phyloP scores from a whole-genome alignment of 1,140 invertebrate species.

The Leptoteleia sp. region DNA sequence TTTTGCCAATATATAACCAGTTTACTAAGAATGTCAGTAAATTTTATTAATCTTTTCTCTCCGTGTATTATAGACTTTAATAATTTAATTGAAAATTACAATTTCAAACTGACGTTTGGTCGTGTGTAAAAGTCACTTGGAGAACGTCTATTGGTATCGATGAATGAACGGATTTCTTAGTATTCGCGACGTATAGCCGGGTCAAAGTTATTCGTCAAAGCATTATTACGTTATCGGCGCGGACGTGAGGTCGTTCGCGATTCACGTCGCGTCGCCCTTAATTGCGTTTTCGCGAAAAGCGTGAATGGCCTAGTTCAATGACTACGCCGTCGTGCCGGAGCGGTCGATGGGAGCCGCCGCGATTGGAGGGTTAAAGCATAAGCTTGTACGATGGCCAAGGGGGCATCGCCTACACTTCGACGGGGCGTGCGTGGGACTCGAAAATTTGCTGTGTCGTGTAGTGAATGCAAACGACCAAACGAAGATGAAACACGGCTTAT shows the following conservation, averaged over 20 bases:
- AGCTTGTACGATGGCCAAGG: slow-evolving; percentile 19
- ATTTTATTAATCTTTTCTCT: no score
- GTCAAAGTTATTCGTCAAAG: slow-evolving; percentile 33
- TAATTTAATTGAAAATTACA: no score
- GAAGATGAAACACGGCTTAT: slow-evolving; percentile 49
- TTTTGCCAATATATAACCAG: no score
- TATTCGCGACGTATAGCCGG: slow-evolving; percentile 16
- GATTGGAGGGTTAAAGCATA: slow-evolving; percentile 16
- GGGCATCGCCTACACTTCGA: slow-evolving; percentile 54
- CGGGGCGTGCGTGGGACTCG: slow-evolving; percentile 54
- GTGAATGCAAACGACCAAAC: slow-evolving; percentile 56
- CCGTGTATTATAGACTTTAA: no score
- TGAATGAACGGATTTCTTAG: slow-evolving; percentile 34
- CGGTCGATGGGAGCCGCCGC: slow-evolving; percentile 2
- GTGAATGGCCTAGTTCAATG: slow-evolving; percentile 46
- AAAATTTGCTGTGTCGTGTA: slow-evolving; percentile 62
- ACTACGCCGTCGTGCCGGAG: slow-evolving; percentile 11
- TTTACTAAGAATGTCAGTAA: no score
- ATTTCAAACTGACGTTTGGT: no score
- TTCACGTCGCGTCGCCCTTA: slow-evolving; percentile 39
- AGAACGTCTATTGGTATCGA: no score
- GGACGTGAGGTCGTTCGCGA: slow-evolving; percentile 36
- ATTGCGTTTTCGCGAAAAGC: slow-evolving; percentile 49
- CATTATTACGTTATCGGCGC: slow-evolving; percentile 44
- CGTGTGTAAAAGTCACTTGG: no score